Percentiles rank a stretch among this genome's conserved stretches.
Evolutionary conservation across 2,888 invertebrate genomes (phyloP).

Genomic region (Dione vanillae): DNA sequence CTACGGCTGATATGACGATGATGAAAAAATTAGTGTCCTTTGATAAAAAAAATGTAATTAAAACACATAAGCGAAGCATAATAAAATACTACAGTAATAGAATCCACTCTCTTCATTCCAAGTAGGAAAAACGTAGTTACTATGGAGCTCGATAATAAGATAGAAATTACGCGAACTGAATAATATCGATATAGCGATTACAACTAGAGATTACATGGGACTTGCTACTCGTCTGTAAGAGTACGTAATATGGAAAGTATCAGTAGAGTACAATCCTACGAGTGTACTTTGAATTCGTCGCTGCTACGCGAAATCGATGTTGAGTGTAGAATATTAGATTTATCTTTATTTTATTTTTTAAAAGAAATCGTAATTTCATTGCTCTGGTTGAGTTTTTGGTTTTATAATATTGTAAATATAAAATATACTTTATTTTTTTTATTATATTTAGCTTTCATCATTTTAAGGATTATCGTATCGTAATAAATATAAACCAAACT

Average conservation of each 20-base stretch:
- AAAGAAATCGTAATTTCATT: not conserved
- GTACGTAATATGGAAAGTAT: conserved; percentile 24
- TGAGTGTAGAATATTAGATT: conserved; percentile 15
- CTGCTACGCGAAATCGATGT: conserved; percentile 14
- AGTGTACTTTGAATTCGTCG: conserved; percentile 20
- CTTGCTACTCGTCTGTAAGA: conserved; percentile 7
- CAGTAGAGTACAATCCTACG: conserved; percentile 7
- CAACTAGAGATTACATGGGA: conserved; percentile 22
- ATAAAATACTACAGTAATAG: not conserved
- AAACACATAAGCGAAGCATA: not conserved
- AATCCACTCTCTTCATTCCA: not conserved
- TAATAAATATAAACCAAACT: no score
- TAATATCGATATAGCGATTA: conserved; percentile 18
- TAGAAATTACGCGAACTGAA: conserved; percentile 21
- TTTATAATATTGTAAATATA: no score
- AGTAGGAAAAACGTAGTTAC: conserved; percentile 16
- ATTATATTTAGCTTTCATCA: no score
- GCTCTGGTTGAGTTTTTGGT: not conserved
- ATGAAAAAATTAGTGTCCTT: no score
- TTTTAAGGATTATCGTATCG: no score
- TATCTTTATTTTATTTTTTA: not conserved
- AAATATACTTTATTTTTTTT: not conserved
- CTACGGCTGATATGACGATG: no score
- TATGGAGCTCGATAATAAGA: conserved; percentile 11
- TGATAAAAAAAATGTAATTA: no score